Percentiles rank a stretch among this genome's conserved stretches.
These are phyloP conservation scores for Podabrus alpinus DNA, from an alignment of 2,888 invertebrate genomes.

Conservation along the genomic window DNA sequence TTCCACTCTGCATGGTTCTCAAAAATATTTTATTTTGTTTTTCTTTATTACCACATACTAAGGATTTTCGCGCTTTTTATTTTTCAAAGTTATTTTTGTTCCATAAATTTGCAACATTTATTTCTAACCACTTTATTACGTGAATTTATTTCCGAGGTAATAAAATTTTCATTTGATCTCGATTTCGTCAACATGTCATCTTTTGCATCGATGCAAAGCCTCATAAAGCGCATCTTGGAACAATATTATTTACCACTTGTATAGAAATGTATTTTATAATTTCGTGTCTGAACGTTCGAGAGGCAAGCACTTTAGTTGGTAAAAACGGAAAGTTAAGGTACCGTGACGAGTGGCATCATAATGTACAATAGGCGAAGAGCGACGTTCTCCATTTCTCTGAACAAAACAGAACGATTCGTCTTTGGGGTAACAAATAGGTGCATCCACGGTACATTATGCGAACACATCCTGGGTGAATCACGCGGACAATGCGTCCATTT, in stretches of 20 bases:
- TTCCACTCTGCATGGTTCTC: slow-evolving; percentile 24
- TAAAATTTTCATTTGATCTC: neutral
- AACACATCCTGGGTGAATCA: slow-evolving; percentile 53
- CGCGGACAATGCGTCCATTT: slow-evolving; percentile 51
- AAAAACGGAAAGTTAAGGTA: slow-evolving; percentile 32
- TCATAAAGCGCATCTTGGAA: neutral
- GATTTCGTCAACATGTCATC: neutral
- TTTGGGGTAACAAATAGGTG: slow-evolving; percentile 46
- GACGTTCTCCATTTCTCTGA: slow-evolving; percentile 35
- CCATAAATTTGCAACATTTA: neutral
- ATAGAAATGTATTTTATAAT: neutral
- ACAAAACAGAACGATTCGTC: slow-evolving; percentile 45
- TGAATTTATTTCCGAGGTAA: neutral
- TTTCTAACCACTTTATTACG: neutral
- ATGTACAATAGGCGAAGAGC: slow-evolving; percentile 31
- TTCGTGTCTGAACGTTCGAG: neutral
- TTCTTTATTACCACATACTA: slow-evolving; percentile 7
- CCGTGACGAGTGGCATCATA: slow-evolving; percentile 42
- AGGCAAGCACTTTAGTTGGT: neutral
- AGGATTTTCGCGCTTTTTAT: slow-evolving; percentile 7
- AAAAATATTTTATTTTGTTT: slow-evolving; percentile 22
- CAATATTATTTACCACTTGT: neutral
- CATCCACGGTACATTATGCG: slow-evolving; percentile 52
- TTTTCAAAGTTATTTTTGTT: slow-evolving; percentile 1
- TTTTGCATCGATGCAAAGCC: neutral